Evolutionary conservation across 2,113 vertebrate species (phyloP).

Genomic region (Emberiza fucata): DNA sequence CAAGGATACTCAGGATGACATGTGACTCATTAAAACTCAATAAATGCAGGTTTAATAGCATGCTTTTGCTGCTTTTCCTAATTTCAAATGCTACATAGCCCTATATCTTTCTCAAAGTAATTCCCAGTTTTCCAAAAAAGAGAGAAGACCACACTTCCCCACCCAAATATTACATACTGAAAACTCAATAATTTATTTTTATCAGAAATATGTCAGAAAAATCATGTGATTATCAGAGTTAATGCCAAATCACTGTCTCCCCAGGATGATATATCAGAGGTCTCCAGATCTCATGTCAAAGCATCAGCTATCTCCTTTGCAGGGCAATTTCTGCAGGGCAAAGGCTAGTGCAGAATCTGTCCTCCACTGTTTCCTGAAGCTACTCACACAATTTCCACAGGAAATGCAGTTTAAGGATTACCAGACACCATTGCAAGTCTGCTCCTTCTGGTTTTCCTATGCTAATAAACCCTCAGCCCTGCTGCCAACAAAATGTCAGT

Average conservation of each 20-base stretch:
- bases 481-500: not conserved
- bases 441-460: not conserved
- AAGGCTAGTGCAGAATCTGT: not conserved
- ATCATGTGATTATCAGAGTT: not conserved
- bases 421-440: not conserved
- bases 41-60: not conserved
- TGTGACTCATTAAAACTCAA: not conserved
- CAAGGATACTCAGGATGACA: not conserved
- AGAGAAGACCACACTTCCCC: not conserved
- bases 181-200: not conserved
- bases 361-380: not conserved
- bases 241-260: not conserved
- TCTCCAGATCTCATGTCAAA: not conserved
- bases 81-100: not conserved
- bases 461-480: not conserved
- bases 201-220: not conserved
- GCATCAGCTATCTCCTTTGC: not conserved
- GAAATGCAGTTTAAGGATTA: not conserved
- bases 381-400: not conserved
- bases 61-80: not conserved
- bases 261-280: not conserved
- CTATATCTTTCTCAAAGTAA: not conserved
- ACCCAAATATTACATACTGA: not conserved
- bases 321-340: not conserved
- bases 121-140: not conserved